phyloP scores from a whole-genome alignment of 2,888 invertebrate genomes.

The Urechis unicinctus region DNA sequence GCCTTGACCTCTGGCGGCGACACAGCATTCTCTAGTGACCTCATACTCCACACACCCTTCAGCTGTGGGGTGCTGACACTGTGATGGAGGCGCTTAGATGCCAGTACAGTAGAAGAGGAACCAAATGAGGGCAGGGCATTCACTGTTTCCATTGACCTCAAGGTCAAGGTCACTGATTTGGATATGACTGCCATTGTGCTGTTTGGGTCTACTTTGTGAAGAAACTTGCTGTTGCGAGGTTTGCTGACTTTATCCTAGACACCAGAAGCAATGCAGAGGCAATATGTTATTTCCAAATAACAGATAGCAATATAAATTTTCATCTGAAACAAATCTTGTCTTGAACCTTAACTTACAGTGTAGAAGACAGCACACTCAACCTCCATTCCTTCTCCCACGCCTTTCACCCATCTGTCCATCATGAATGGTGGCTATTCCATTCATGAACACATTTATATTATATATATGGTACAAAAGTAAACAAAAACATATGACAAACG shows the following conservation, averaged over 20 bases:
- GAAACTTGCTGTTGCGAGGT: conserved; percentile 30
- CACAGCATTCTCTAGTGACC: conserved; percentile 14
- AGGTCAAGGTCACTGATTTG: conserved; percentile 32
- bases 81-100: conserved; percentile 8
- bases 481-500: too few species aligned
- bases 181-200: conserved; percentile 27
- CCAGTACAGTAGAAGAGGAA: background rate
- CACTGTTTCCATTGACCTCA: conserved; percentile 10
- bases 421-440: conserved; percentile 43
- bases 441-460: too few species aligned
- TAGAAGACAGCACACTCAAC: conserved; percentile 46
- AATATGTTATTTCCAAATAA: too few species aligned
- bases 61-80: conserved; percentile 26
- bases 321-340: too few species aligned
- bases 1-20: conserved; percentile 6
- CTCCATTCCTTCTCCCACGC: conserved; percentile 30
- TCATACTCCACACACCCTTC: conserved; percentile 29
- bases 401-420: conserved; percentile 48
- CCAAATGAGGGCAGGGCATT: background rate
- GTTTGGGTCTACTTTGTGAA: conserved; percentile 28
- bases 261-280: background rate
- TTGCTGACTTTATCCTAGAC: conserved; percentile 30
- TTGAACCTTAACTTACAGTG: too few species aligned
- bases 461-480: too few species aligned
- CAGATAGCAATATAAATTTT: too few species aligned